Evolutionary conservation across 2,797 vertebrate genomes (phyloP).

Genomic region (Prionace glauca): DNA sequence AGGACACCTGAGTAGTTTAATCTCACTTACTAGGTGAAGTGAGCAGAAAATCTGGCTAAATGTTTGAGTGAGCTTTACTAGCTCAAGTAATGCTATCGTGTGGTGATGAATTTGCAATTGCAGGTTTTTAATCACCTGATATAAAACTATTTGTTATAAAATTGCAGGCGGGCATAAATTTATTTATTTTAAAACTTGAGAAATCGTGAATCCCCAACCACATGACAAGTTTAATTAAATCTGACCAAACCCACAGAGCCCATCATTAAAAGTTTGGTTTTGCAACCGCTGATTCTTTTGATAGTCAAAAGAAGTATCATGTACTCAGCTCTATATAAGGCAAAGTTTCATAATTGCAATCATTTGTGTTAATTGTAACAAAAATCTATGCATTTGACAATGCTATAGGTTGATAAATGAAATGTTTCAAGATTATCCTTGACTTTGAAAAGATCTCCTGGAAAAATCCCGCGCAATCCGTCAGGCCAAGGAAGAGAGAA

Average conservation of each 20-base stretch:
- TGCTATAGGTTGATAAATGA: neutral
- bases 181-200: neutral
- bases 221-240: neutral
- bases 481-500: conserved; percentile 95
- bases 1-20: neutral
- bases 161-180: too few relatives aligned
- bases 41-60: neutral
- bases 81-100: neutral
- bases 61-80: neutral
- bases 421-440: conserved; percentile 52
- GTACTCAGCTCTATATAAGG: too few relatives aligned
- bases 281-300: neutral
- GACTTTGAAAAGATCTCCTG: conserved; percentile 75
- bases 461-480: conserved; percentile 96
- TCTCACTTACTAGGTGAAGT: neutral
- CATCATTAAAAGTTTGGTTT: neutral
- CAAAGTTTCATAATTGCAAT: neutral
- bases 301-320: neutral
- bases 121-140: neutral
- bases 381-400: neutral
- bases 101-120: neutral
- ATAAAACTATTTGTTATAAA: neutral
- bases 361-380: neutral
- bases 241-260: neutral
- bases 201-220: neutral